Percentiles rank a stretch among this genome's conserved stretches.
Evolutionary conservation across 2,797 vertebrate species (phyloP).

Genomic region (Tokudaia muenninki): DNA sequence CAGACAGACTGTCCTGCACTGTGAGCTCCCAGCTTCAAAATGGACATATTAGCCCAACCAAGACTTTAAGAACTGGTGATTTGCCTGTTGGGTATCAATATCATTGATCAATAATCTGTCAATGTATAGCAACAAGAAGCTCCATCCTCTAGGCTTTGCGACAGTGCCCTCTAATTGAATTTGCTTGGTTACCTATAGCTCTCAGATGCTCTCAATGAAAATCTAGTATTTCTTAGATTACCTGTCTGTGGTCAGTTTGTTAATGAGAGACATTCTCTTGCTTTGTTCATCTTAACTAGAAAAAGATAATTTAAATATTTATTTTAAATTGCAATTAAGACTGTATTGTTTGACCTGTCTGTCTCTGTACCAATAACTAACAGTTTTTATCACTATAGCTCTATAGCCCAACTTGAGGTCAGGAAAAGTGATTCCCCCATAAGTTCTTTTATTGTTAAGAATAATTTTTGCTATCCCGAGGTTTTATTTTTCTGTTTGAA

Average conservation of each 20-base stretch:
- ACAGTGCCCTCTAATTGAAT: neutral
- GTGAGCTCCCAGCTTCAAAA: neutral
- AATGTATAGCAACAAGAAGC: neutral
- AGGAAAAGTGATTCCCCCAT: too few relatives aligned
- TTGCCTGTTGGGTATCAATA: neutral
- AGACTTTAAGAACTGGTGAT: neutral
- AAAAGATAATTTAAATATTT: neutral
- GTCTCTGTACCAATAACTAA: too few relatives aligned
- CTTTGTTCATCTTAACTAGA: neutral
- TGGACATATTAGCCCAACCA: accelerated
- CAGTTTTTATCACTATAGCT: too few relatives aligned
- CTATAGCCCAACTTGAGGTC: too few relatives aligned
- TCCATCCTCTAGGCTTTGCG: neutral
- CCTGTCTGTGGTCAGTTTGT: neutral
- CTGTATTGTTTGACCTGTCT: too few relatives aligned
- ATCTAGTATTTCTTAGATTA: neutral
- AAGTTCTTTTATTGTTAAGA: too few relatives aligned
- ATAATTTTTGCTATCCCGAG: too few relatives aligned
- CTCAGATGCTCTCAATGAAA: neutral
- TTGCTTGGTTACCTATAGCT: neutral
- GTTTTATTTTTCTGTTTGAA: too few relatives aligned
- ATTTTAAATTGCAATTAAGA: neutral
- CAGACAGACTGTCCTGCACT: neutral
- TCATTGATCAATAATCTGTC: neutral
- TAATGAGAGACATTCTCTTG: neutral